Percentiles rank a stretch among this genome's conserved stretches.
Evolutionary conservation across 1,140 invertebrate species (phyloP).

Genomic region (Carcinoscorpius rotundicauda): DNA sequence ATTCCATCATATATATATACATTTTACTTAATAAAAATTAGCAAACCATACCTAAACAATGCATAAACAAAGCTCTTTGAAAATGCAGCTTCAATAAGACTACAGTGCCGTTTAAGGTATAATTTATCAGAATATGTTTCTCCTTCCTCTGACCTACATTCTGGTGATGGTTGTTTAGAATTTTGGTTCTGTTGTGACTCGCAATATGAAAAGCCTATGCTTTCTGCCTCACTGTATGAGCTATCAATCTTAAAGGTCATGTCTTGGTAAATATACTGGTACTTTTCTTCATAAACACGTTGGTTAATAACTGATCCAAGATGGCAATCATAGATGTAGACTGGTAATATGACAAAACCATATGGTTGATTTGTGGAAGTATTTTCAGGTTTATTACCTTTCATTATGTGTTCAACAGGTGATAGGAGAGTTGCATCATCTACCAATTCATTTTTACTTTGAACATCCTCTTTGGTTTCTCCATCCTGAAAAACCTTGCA

Average conservation of each 20-base stretch:
- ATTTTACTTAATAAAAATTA: background rate
- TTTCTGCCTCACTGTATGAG: conserved; percentile 12
- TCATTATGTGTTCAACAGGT: background rate
- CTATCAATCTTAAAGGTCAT: conserved; percentile 29
- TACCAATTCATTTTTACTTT: background rate
- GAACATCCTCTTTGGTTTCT: background rate
- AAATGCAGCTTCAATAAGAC: conserved; percentile 45
- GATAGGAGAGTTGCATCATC: background rate
- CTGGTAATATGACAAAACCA: conserved; percentile 39
- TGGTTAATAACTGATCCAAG: conserved; percentile 44
- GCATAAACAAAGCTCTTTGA: conserved; percentile 49
- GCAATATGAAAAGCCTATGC: conserved; percentile 9
- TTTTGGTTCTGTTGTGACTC: conserved; percentile 23
- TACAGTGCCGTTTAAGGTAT: conserved; percentile 45
- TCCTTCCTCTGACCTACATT: conserved; percentile 27
- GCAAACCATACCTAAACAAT: conserved; percentile 13
- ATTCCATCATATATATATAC: background rate
- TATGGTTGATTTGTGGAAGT: conserved; percentile 7
- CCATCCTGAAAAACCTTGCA: background rate
- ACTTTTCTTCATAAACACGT: conserved; percentile 40
- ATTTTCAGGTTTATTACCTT: background rate
- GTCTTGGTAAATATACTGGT: conserved; percentile 32
- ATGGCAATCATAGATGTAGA: conserved; percentile 58
- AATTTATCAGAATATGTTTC: conserved; percentile 21
- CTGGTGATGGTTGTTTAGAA: conserved; percentile 21